Percentiles rank a stretch among this genome's conserved stretches.
These are phyloP conservation scores for Forbesichthys papilliferus DNA, from an alignment of 2,113 vertebrate species.

Conservation along the genomic window DNA sequence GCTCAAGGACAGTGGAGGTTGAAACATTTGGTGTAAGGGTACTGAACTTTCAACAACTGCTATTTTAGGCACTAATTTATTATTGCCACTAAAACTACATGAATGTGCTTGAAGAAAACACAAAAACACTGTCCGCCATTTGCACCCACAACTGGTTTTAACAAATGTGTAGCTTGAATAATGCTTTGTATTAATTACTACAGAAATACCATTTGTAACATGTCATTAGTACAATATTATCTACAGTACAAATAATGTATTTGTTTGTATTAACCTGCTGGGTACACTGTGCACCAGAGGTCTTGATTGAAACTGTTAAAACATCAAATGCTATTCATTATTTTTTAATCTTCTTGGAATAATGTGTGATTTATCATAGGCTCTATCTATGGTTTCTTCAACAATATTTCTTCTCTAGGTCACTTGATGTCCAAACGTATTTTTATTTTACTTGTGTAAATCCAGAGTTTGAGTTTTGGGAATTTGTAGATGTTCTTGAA, in stretches of 20 bases:
- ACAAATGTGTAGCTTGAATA: neutral
- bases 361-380: constrained; percentile 12
- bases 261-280: no score
- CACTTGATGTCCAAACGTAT: constrained; percentile 30
- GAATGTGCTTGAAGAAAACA: no score
- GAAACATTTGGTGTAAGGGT: neutral
- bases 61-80: neutral
- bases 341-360: no score
- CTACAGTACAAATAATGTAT: no score
- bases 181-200: no score
- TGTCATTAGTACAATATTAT: no score
- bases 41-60: neutral
- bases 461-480: constrained; percentile 41
- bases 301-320: no score
- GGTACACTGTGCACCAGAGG: no score
- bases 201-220: no score
- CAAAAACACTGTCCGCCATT: no score
- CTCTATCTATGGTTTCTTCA: constrained; percentile 9
- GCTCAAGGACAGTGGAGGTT: neutral
- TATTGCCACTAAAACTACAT: no score
- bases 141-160: neutral
- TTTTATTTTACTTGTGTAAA: constrained; percentile 39
- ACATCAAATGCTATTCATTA: no score
- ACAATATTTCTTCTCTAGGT: constrained; percentile 3
- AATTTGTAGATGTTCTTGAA: constrained; percentile 41